These are phyloP conservation scores for Stylophora pistillata DNA, from an alignment of 64 coral and sea anemone genomes.

Conservation along the genomic window DNA sequence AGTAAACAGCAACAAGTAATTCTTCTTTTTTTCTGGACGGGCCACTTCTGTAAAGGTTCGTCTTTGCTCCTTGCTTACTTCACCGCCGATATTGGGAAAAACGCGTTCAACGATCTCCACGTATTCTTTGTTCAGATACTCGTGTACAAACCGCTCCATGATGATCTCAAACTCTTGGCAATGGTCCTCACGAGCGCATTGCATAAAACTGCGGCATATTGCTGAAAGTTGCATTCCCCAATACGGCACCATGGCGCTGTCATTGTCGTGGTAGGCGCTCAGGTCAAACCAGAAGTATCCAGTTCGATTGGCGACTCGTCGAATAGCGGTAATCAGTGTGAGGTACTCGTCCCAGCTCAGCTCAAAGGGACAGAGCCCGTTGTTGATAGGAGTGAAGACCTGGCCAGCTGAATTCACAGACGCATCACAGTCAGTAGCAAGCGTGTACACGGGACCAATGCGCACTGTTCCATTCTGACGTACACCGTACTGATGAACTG, in stretches of 20 bases:
- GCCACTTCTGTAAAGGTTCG: constrained; percentile 2
- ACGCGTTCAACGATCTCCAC: constrained; percentile 3
- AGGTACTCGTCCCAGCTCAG: constrained; percentile 38
- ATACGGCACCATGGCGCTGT: not conserved
- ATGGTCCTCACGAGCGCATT: constrained; percentile 6
- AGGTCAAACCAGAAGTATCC: constrained; percentile 47
- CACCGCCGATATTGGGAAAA: constrained; percentile 47
- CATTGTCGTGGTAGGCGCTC: constrained; percentile 9
- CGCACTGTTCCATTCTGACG: not conserved
- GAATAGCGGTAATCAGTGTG: constrained; percentile 19
- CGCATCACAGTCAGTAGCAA: constrained; percentile 42
- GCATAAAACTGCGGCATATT: not conserved
- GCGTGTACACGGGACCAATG: constrained; percentile 6
- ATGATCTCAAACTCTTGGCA: constrained; percentile 37
- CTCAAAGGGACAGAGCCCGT: constrained; percentile 27
- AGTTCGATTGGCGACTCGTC: constrained; percentile 15
- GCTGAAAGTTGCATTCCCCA: not conserved
- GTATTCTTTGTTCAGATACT: constrained; percentile 30
- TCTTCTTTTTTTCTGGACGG: not conserved
- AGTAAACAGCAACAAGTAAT: not conserved
- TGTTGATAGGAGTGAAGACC: no score
- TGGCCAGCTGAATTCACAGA: constrained; percentile 36
- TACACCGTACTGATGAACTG: constrained; percentile 31
- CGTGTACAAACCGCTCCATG: constrained; percentile 12
- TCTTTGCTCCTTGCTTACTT: not conserved